Evolutionary conservation across 2,113 vertebrate genomes (phyloP).

Genomic region (Zosterops japonicus): DNA sequence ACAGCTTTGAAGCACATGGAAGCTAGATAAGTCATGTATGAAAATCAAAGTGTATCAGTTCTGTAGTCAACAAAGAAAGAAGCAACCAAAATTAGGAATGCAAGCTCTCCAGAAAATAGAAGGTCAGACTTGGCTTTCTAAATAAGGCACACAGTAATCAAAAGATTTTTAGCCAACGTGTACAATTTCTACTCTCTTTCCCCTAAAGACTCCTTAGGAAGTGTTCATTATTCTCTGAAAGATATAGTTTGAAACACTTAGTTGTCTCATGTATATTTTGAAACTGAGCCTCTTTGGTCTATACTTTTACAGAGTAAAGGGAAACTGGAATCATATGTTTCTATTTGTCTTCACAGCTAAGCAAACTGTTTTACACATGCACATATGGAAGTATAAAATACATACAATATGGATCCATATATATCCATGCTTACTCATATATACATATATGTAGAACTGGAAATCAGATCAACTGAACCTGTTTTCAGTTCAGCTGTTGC

Average conservation of each 20-base stretch:
- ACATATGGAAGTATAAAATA: background rate
- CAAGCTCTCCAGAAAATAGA: background rate
- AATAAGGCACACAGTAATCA: background rate
- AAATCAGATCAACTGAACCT: background rate
- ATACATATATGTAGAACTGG: background rate
- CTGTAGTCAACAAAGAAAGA: background rate
- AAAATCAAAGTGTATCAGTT: slow-evolving; percentile 52
- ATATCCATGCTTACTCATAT: background rate
- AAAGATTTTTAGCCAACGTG: background rate
- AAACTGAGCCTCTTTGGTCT: background rate
- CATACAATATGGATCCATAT: background rate
- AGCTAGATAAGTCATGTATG: slow-evolving; percentile 26
- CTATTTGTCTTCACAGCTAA: background rate
- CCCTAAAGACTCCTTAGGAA: background rate
- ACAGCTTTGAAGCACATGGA: slow-evolving; percentile 17
- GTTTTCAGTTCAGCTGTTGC: background rate
- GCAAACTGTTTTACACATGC: background rate
- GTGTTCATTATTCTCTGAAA: background rate
- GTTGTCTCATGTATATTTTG: background rate
- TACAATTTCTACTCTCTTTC: background rate
- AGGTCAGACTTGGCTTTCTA: background rate
- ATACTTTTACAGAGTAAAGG: background rate
- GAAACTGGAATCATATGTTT: background rate
- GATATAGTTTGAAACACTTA: background rate
- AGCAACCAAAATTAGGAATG: background rate